Evolutionary conservation across 2,113 vertebrate genomes (phyloP).

Genomic region (Sigmodon hispidus): DNA sequence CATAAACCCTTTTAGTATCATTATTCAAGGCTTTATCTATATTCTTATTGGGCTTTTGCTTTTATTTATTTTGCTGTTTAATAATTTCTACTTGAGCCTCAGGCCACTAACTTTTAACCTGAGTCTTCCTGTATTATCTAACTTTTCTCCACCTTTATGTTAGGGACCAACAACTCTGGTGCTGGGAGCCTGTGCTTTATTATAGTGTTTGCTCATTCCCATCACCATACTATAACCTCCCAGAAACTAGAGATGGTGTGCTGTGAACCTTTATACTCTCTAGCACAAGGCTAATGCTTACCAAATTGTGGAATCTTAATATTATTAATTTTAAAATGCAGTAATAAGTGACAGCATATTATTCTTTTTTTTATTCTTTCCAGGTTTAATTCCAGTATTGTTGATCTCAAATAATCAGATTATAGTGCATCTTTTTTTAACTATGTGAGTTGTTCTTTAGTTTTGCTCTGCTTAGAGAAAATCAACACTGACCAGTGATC

Average conservation of each 20-base stretch:
- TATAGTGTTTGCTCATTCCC: background rate
- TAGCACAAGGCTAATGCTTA: background rate
- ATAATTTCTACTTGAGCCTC: background rate
- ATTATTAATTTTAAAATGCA: constrained; percentile 37
- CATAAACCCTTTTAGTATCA: background rate
- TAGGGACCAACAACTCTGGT: background rate
- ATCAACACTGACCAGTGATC: background rate
- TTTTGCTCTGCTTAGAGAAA: constrained; percentile 44
- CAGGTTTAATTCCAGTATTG: background rate
- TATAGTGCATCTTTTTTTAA: background rate
- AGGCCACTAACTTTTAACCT: background rate
- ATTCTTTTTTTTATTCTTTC: background rate
- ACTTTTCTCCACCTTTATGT: background rate
- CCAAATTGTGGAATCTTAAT: background rate
- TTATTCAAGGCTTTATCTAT: background rate
- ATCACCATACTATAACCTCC: background rate
- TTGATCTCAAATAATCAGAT: background rate
- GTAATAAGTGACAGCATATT: background rate
- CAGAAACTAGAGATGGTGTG: background rate
- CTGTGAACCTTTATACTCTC: background rate
- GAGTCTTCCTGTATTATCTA: background rate
- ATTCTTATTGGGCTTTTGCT: background rate
- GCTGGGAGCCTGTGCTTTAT: background rate
- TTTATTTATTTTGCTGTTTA: constrained; percentile 30
- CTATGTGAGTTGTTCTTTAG: background rate